A percentile compares a stretch with the other conserved stretches of the same genome.
Conservation (phyloP, 2,888 invertebrate species). For the Sipha maydis region DNA sequence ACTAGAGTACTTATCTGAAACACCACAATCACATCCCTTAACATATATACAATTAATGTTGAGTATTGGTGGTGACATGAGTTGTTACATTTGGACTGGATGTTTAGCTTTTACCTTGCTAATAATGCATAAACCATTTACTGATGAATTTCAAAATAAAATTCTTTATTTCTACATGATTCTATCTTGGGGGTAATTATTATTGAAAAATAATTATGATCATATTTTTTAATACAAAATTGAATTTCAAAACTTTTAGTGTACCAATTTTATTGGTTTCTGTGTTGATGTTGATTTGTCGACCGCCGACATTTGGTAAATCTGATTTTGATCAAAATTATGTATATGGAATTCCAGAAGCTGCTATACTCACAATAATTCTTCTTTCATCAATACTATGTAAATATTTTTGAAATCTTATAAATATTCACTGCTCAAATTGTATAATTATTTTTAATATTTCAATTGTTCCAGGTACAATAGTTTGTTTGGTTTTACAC, state of each 20-base stretch:
- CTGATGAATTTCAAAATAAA: conserved; percentile 83
- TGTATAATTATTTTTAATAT: neutral
- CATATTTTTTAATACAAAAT: conserved; percentile 1
- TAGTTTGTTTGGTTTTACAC: conserved; percentile 82
- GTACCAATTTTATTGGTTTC: conserved; percentile 76
- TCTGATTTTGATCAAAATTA: conserved; percentile 74
- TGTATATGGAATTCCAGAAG: conserved; percentile 81
- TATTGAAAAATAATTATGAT: neutral
- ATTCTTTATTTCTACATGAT: conserved; percentile 77
- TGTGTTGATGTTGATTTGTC: conserved; percentile 71
- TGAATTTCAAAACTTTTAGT: conserved; percentile 68
- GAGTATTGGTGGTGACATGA: conserved; percentile 62
- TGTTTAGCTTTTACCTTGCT: conserved; percentile 70
- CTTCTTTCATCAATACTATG: conserved; percentile 83
- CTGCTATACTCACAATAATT: conserved; percentile 79
- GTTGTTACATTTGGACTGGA: conserved; percentile 62
- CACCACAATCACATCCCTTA: conserved; percentile 47
- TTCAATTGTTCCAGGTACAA: conserved; percentile 72
- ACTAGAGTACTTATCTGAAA: conserved; percentile 53
- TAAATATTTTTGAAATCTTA: conserved; percentile 67
- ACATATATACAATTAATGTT: conserved; percentile 59
- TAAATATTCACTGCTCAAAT: neutral
- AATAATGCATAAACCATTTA: conserved; percentile 80
- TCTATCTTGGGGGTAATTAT: conserved; percentile 72
- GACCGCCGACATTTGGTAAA: conserved; percentile 66